phyloP scores from a whole-genome alignment of 2,888 invertebrate species.

The Blastobasis lacticolella region DNA sequence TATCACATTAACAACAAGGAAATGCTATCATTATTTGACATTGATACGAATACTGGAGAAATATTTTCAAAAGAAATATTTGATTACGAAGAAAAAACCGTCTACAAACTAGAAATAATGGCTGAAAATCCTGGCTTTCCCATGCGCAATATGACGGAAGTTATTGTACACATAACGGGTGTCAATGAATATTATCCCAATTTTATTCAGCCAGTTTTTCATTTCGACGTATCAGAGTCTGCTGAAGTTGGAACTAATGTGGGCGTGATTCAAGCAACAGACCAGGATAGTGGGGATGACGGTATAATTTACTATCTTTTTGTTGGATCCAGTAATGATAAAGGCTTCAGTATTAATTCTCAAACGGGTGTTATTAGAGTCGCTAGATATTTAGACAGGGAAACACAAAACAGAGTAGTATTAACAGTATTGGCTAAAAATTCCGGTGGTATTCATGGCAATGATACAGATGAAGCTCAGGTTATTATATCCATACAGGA shows the following conservation, averaged over 20 bases:
- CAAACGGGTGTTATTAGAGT: constrained; percentile 90
- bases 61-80: constrained; percentile 85
- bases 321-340: constrained; percentile 93
- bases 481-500: constrained; percentile 95
- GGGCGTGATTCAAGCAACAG: constrained; percentile 90
- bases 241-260: constrained; percentile 89
- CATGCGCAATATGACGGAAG: constrained; percentile 83
- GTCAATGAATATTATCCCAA: constrained; percentile 92
- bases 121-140: constrained; percentile 91
- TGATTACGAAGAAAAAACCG: constrained; percentile 88
- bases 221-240: constrained; percentile 94
- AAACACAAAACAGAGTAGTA: constrained; percentile 91
- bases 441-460: constrained; percentile 92
- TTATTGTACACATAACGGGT: constrained; percentile 85
- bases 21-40: constrained; percentile 82
- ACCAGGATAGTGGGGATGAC: constrained; percentile 91
- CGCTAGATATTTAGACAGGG: constrained; percentile 86
- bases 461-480: constrained; percentile 96
- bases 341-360: constrained; percentile 89
- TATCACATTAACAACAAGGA: constrained; percentile 88
- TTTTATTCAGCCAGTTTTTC: constrained; percentile 91
- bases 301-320: constrained; percentile 93
- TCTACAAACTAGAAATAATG: constrained; percentile 83
- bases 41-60: constrained; percentile 84
- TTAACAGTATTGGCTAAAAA: constrained; percentile 96